Evolutionary conservation across 2,888 invertebrate genomes (phyloP).

Genomic region (Hyles lineata): DNA sequence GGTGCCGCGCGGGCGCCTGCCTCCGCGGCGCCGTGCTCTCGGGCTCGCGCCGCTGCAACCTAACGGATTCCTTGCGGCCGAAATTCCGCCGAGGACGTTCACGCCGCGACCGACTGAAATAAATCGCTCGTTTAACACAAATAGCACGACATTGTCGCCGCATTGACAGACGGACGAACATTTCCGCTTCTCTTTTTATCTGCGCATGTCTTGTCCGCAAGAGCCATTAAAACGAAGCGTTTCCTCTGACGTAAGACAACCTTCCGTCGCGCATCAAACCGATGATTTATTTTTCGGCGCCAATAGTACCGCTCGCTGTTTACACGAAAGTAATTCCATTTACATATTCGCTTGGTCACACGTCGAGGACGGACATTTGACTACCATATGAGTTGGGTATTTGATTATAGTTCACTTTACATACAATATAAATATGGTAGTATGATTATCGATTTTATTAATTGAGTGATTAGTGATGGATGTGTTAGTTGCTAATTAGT

Average conservation of each 20-base stretch:
- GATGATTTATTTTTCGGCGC: conserved; percentile 48
- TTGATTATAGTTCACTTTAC: neutral
- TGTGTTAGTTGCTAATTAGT: neutral
- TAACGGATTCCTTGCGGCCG: conserved; percentile 82
- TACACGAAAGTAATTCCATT: conserved; percentile 56
- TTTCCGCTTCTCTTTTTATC: conserved; percentile 80
- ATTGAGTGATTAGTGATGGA: neutral
- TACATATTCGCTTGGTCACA: conserved; percentile 44
- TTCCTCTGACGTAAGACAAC: conserved; percentile 68
- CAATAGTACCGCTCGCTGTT: conserved; percentile 26
- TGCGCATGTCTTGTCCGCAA: conserved; percentile 42
- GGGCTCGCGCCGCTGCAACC: conserved; percentile 52
- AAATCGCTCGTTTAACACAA: conserved; percentile 83
- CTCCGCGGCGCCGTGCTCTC: conserved; percentile 47
- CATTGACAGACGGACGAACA: conserved; percentile 78
- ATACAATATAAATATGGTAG: no score
- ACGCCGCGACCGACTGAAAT: conserved; percentile 82
- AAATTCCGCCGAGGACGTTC: conserved; percentile 83
- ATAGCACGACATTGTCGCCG: conserved; percentile 81
- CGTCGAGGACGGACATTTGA: conserved; percentile 45
- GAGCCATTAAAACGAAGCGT: conserved; percentile 53
- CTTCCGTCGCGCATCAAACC: conserved; percentile 60
- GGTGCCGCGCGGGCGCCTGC: conserved; percentile 45
- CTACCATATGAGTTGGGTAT: neutral
- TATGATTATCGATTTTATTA: neutral